These are phyloP conservation scores for Salmo trutta DNA, from an alignment of 2,797 vertebrate species.

Conservation along the genomic window DNA sequence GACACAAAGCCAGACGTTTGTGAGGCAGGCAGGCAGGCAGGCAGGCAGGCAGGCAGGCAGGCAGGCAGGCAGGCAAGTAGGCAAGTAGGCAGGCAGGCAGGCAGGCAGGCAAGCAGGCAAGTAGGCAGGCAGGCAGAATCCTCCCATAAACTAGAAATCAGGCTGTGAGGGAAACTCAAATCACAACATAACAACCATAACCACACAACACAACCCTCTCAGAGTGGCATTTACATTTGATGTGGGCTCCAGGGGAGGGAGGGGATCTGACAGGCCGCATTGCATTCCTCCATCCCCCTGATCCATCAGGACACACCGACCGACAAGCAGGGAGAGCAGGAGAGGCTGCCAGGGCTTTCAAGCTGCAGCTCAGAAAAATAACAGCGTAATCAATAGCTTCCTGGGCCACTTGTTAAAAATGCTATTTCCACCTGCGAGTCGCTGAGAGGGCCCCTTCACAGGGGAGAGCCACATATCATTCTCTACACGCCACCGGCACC, in stretches of 20 bases:
- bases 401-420: constrained; percentile 75
- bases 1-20: constrained; percentile 3
- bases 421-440: constrained; percentile 75
- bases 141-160: constrained; percentile 5
- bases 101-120: too few relatives aligned
- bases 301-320: too few relatives aligned
- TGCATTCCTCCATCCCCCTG: too few relatives aligned
- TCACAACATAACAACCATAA: not conserved
- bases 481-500: constrained; percentile 68
- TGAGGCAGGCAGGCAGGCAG: too few relatives aligned
- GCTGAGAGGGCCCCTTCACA: constrained; percentile 72
- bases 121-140: not conserved
- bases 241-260: too few relatives aligned
- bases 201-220: not conserved
- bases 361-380: constrained; percentile 52
- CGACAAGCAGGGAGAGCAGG: too few relatives aligned
- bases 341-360: too few relatives aligned
- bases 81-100: too few relatives aligned
- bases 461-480: constrained; percentile 77
- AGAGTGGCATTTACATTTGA: too few relatives aligned
- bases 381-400: constrained; percentile 76
- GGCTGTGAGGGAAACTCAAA: not conserved
- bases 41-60: fast-evolving
- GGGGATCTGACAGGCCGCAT: too few relatives aligned
- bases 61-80: fast-evolving